Percentiles rank a stretch among this genome's conserved stretches.
Conservation (phyloP, 2,888 invertebrate species). For the Augochlorella aurata region DNA sequence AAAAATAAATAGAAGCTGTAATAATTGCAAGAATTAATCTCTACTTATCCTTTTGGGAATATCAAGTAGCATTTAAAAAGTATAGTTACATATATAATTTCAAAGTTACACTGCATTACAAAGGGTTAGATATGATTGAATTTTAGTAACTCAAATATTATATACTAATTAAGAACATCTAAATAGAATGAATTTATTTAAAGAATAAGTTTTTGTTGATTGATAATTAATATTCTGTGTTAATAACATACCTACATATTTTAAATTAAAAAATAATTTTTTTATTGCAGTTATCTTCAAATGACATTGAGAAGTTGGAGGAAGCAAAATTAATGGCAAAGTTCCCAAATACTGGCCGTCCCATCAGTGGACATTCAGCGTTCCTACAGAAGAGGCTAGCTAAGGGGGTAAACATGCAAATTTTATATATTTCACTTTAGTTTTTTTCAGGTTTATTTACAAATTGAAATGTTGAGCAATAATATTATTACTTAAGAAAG, state of each 20-base stretch:
- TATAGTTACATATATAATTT: neutral
- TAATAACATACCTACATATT: neutral
- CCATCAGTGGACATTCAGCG: conserved; percentile 92
- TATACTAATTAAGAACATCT: neutral
- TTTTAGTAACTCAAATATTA: too few species aligned
- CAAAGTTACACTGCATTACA: neutral
- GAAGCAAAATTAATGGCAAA: conserved; percentile 97
- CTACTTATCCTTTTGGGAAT: too few species aligned
- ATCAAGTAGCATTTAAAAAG: too few species aligned
- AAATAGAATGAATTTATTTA: neutral
- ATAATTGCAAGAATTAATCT: too few species aligned
- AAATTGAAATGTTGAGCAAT: neutral
- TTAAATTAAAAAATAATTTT: neutral
- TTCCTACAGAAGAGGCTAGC: conserved; percentile 96
- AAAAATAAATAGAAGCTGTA: too few species aligned
- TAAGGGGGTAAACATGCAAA: conserved; percentile 89
- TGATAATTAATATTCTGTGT: neutral
- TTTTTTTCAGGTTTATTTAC: neutral
- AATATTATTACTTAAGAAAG: conserved; percentile 4
- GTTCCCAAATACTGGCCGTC: conserved; percentile 89
- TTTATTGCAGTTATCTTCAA: conserved; percentile 82
- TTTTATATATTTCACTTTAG: conserved; percentile 9
- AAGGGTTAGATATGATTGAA: neutral
- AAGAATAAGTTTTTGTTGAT: neutral
- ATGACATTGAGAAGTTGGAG: conserved; percentile 93